These are phyloP conservation scores for Notechis scutatus DNA, from an alignment of 2,113 vertebrate genomes.

Conservation along the genomic window DNA sequence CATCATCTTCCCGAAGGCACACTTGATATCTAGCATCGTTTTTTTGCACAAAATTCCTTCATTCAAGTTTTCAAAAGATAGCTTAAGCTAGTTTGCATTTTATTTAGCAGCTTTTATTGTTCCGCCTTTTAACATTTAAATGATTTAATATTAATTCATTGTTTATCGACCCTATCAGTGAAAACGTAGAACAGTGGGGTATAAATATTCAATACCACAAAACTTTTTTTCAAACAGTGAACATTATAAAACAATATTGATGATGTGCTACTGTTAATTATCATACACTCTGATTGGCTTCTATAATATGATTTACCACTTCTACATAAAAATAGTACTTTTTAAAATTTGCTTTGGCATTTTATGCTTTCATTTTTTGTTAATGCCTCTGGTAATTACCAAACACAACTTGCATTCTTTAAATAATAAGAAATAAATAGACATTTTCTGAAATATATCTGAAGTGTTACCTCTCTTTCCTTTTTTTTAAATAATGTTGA, in stretches of 20 bases:
- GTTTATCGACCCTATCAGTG: neutral
- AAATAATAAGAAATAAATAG: too few relatives aligned
- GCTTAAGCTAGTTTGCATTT: too few relatives aligned
- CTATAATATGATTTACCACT: neutral
- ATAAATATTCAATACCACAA: neutral
- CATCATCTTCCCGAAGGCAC: too few relatives aligned
- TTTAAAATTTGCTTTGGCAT: too few relatives aligned
- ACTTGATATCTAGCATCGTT: too few relatives aligned
- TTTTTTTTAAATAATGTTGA: neutral
- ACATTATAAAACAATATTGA: neutral
- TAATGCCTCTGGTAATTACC: too few relatives aligned
- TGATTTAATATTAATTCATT: neutral
- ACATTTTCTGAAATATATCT: neutral
- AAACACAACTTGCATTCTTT: too few relatives aligned
- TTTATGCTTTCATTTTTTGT: too few relatives aligned
- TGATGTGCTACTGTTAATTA: neutral
- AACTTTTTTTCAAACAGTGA: neutral
- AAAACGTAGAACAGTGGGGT: neutral
- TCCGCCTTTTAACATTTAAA: neutral
- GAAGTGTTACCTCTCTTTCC: neutral
- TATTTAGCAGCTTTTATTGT: too few relatives aligned
- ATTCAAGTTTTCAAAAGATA: too few relatives aligned
- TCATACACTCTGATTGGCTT: neutral
- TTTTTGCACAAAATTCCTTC: too few relatives aligned
- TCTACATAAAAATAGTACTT: neutral